Conservation (phyloP, 2,888 invertebrate genomes). For the Caenorhabditis auriculariae region DNA sequence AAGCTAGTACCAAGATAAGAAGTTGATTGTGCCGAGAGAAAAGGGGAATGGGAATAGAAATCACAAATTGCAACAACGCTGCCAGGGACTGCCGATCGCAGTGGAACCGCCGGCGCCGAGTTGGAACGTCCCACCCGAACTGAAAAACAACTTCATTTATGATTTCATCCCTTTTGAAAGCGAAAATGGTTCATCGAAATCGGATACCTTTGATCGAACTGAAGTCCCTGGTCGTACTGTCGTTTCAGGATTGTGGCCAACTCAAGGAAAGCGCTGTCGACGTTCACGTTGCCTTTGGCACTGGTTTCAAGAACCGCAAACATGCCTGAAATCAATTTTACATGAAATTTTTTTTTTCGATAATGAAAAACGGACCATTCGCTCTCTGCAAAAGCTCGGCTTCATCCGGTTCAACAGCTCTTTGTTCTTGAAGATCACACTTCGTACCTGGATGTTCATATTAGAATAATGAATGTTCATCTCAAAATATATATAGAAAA, state of each 20-base stretch:
- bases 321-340: constrained; percentile 37
- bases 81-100: constrained; percentile 30
- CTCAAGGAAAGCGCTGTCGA: constrained; percentile 83
- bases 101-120: constrained; percentile 42
- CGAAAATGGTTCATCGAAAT: not conserved
- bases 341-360: not conserved
- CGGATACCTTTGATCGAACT: too few relatives aligned
- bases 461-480: too few relatives aligned
- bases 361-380: constrained; percentile 22
- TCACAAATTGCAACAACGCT: constrained; percentile 34
- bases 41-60: too few relatives aligned
- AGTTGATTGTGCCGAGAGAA: too few relatives aligned
- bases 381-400: constrained; percentile 75
- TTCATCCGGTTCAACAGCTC: constrained; percentile 83
- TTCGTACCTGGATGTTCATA: constrained; percentile 78
- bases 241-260: constrained; percentile 82
- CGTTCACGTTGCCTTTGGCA: constrained; percentile 76
- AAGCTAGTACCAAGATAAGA: too few relatives aligned
- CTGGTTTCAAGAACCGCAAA: constrained; percentile 53
- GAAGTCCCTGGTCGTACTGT: constrained; percentile 50
- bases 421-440: constrained; percentile 77
- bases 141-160: constrained; percentile 3
- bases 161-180: not conserved
- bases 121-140: constrained; percentile 28
- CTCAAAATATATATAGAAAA: too few relatives aligned